These are phyloP conservation scores for Clarias pachynema DNA, from an alignment of 2,797 vertebrate species.

Conservation along the genomic window DNA sequence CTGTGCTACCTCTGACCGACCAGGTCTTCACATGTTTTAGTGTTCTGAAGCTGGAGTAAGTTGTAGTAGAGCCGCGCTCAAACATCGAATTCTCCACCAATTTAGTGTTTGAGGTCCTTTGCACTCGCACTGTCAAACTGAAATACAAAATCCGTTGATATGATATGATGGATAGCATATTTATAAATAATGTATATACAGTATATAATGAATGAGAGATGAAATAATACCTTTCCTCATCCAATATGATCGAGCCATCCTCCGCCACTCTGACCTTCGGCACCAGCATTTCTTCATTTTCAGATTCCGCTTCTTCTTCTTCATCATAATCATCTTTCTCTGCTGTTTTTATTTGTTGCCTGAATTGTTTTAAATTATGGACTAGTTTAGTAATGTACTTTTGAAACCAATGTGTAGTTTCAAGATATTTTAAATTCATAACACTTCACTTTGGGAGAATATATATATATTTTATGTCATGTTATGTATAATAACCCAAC, in stretches of 20 bases:
- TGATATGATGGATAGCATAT: background rate
- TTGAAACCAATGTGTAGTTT: background rate
- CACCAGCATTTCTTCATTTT: conserved; percentile 77
- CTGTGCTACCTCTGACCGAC: conserved; percentile 85
- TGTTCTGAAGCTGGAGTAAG: conserved; percentile 92
- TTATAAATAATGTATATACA: background rate
- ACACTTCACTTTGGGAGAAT: background rate
- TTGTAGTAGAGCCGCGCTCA: conserved; percentile 94
- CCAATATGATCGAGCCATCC: conserved; percentile 94
- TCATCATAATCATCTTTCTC: conserved; percentile 62
- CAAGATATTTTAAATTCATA: background rate
- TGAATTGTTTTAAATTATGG: background rate
- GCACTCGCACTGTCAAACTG: conserved; percentile 94
- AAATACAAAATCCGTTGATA: conserved; percentile 1
- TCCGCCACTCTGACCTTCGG: conserved; percentile 96
- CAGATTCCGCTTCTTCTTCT: conserved; percentile 65
- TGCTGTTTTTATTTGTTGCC: conserved; percentile 15
- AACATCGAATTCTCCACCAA: conserved; percentile 88
- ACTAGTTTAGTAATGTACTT: background rate
- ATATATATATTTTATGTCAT: background rate
- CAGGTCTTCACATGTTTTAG: conserved; percentile 83
- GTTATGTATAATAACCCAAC: background rate
- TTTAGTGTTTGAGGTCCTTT: conserved; percentile 86
- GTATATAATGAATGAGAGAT: background rate
- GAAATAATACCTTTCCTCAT: conserved; percentile 87